These are phyloP conservation scores for Pogona vitticeps DNA, from an alignment of 2,113 vertebrate genomes.

Conservation along the genomic window DNA sequence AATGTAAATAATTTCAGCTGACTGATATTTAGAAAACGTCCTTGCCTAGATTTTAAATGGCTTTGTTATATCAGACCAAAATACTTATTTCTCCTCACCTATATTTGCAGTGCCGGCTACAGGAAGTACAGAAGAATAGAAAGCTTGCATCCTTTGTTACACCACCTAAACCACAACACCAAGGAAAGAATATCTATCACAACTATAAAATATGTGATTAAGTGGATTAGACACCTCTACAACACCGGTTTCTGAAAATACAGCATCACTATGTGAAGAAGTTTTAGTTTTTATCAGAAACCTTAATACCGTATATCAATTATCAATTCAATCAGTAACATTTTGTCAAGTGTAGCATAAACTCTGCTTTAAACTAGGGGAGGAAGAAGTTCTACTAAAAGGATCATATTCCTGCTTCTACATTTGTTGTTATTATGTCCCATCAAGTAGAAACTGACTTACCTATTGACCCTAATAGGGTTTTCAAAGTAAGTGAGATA, in stretches of 20 bases:
- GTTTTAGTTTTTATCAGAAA: neutral
- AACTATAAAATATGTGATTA: conserved; percentile 51
- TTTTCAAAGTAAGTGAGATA: too few relatives aligned
- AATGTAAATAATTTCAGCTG: neutral
- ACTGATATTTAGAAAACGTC: neutral
- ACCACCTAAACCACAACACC: conserved; percentile 30
- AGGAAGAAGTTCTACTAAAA: neutral
- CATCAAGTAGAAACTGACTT: neutral
- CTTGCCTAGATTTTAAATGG: conserved; percentile 38
- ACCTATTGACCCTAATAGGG: too few relatives aligned
- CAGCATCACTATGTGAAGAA: neutral
- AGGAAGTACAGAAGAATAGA: neutral
- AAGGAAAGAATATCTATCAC: conserved; percentile 49
- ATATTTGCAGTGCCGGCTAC: neutral
- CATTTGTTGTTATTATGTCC: neutral
- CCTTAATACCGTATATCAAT: neutral
- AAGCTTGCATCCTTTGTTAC: conserved; percentile 41
- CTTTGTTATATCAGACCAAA: neutral
- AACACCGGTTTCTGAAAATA: conserved; percentile 34
- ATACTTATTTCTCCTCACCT: conserved; percentile 6
- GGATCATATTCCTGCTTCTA: conserved; percentile 3
- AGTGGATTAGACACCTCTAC: conserved; percentile 49
- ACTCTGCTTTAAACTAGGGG: neutral
- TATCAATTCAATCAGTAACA: neutral
- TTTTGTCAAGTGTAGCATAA: neutral